Evolutionary conservation across 2,113 vertebrate genomes (phyloP).

Genomic region (Hypanus sabinus): DNA sequence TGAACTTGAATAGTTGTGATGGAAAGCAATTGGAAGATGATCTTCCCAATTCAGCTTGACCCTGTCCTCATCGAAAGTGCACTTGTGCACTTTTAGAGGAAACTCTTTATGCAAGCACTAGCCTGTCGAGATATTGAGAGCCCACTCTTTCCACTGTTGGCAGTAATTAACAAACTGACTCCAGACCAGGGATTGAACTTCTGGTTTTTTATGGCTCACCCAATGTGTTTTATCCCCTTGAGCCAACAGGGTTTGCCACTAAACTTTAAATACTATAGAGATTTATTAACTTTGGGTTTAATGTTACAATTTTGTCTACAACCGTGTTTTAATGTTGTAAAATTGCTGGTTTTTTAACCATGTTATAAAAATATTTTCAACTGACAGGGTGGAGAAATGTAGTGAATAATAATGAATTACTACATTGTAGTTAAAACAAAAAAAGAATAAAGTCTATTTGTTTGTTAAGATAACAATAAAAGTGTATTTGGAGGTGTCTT

Average conservation of each 20-base stretch:
- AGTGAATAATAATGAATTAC: neutral
- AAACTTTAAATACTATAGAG: neutral
- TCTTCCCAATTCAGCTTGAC: neutral
- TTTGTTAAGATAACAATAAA: constrained; percentile 14
- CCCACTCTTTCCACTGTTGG: neutral
- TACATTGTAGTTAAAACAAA: constrained; percentile 3
- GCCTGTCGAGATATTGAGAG: neutral
- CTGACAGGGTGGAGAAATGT: constrained; percentile 16
- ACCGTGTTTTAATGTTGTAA: constrained; percentile 4
- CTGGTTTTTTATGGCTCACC: neutral
- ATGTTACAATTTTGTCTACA: neutral
- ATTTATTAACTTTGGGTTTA: neutral
- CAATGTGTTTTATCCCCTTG: neutral
- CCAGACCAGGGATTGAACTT: neutral
- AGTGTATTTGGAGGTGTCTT: neutral
- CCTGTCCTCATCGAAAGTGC: neutral
- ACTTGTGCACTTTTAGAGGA: neutral
- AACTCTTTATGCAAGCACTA: neutral
- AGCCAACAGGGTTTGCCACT: constrained; percentile 22
- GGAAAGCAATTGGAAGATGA: neutral
- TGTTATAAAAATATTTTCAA: constrained; percentile 17
- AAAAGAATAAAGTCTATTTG: neutral
- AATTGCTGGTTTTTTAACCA: neutral
- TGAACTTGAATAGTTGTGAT: neutral
- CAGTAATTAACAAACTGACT: neutral